Evolutionary conservation across 2,797 vertebrate genomes (phyloP).

Genomic region (Hafferia zeledoni): DNA sequence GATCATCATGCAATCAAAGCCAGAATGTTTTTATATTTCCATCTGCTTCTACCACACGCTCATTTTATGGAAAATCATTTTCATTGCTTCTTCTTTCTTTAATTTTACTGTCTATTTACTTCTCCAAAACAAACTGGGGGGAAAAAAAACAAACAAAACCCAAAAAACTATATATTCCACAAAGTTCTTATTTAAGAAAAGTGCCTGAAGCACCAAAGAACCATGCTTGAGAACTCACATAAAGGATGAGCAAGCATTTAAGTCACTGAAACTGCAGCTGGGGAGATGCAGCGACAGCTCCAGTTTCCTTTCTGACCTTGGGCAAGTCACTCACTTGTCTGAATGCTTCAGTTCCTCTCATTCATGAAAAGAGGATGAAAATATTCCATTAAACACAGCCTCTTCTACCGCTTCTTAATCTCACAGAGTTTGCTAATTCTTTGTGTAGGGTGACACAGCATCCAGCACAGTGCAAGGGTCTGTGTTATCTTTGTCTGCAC

Average conservation of each 20-base stretch:
- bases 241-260: background rate
- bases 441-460: background rate
- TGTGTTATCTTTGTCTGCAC: background rate
- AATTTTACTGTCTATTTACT: background rate
- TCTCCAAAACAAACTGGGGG: background rate
- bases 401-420: background rate
- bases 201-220: background rate
- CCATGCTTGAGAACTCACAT: background rate
- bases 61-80: background rate
- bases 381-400: background rate
- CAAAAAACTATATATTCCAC: background rate
- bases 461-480: background rate
- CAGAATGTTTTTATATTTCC: conserved; percentile 15
- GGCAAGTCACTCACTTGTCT: background rate
- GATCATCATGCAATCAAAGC: background rate
- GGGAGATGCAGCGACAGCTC: background rate
- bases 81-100: background rate
- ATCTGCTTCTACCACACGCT: background rate
- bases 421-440: background rate
- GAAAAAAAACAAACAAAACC: background rate
- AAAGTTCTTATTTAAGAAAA: background rate
- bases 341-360: background rate
- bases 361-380: background rate
- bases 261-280: background rate
- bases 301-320: background rate